Evolutionary conservation across 1,140 invertebrate species (phyloP).

Genomic region (Euura saliciscinereae): DNA sequence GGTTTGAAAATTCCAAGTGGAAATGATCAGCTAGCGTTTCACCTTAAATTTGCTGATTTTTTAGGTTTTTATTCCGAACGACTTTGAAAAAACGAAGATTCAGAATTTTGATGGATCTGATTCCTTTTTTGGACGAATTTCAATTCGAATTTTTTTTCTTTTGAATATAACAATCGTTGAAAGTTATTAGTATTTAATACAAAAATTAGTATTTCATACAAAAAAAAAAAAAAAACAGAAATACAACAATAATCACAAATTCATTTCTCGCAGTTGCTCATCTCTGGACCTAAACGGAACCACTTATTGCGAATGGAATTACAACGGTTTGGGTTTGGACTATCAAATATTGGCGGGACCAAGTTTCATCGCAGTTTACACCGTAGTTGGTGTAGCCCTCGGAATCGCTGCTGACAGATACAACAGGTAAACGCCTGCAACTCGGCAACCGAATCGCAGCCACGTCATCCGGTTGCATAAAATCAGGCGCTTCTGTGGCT

Average conservation of each 20-base stretch:
- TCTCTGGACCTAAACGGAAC: constrained; percentile 72
- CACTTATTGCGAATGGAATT: constrained; percentile 86
- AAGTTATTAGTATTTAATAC: no score
- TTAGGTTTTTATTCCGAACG: no score
- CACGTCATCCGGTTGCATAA: background rate
- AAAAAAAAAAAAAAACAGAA: no score
- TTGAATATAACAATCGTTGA: no score
- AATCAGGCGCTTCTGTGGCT: background rate
- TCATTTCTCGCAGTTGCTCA: constrained; percentile 65
- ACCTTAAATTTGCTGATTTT: no score
- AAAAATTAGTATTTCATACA: background rate
- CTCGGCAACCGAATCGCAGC: background rate
- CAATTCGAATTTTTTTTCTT: no score
- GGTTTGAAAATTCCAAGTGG: no score
- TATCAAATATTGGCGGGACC: constrained; percentile 93
- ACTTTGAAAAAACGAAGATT: no score
- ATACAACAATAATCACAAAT: background rate
- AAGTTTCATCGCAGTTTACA: constrained; percentile 90
- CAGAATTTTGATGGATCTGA: no score
- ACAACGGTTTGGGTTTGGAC: constrained; percentile 89
- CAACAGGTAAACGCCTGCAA: constrained; percentile 53
- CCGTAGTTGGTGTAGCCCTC: constrained; percentile 82
- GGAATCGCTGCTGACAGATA: constrained; percentile 85
- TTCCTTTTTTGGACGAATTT: no score
- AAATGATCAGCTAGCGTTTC: no score